Base-by-base conservation (phyloP, 1,140 invertebrate species). In the Sminthurinus signatus region DNA sequence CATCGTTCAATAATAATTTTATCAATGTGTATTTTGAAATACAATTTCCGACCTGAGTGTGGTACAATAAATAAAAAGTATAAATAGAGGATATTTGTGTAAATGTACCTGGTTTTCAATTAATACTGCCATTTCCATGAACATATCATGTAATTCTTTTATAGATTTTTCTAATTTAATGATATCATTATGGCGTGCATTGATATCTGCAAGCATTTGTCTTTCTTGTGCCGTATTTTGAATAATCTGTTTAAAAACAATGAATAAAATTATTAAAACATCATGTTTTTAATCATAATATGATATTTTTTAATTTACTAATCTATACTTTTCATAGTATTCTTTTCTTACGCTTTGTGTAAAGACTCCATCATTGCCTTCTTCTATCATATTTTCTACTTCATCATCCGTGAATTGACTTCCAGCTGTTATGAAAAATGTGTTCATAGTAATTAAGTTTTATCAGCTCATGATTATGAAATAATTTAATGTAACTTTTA, bases 141-240 rank as follows among this genome's bases (percentile, higher is more conserved):
- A 93, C 79, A 93, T 85, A 70, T 91, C 88, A 75, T 84, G 84
- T 46, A 95, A 79, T 76, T 93, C 88, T 66, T 77, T 77, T 65
- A 94, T 84, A 69, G 86, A 85, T 69, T 82, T 85, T 81, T 94
- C 91, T 57, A 92, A 79, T 77, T 89, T 88, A 62, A 88, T 78
- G 67, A 93, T 83, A 78, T 93, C 88, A 62, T 84, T 82, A 74
- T 92, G 89, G 60, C 90, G 81, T 63, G 82, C 85, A 80, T 92
- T 84, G 65, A 91, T 86, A 67, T 92, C 89, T 60, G 85, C 85
- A 72, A 95, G 78, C 62, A 85, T 84, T 75, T 85, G 83, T 75
- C 84, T 85, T 21, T 88, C 88, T 78, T 85, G 80, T 73, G 83
- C 83, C 36, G 88, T 91, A 73, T 93, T 87, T 73, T 55, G 48